Evolutionary conservation across 1,140 invertebrate species (phyloP), one percentile per base, ranked within the genome.

Genomic region (Brachionus asplanchnoidis): DNA sequence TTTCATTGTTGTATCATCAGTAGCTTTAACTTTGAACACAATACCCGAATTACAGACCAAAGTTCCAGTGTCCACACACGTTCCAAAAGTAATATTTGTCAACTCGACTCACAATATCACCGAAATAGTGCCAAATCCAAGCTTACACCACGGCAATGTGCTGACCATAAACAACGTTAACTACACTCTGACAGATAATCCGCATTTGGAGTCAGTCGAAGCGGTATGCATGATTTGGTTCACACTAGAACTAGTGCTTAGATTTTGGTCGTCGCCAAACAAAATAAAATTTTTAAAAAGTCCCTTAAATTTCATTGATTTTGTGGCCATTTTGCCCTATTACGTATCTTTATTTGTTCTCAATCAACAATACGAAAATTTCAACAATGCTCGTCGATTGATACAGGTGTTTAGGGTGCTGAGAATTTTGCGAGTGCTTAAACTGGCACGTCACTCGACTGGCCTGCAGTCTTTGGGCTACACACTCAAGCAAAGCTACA

Each of bases 231-330:
- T 90, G 83, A 88, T 88, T 77, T 90, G 96, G 97, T 98, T 98
- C 92, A 97, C 96, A 88, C 97, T 97, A 92, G 97, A 99, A 92
- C 93, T 99, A 90, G 93, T 97, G 90, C 95, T 99, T 90, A 94
- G 97, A 91, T 98, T 99, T 92, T 93, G 97, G 89, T 95, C 96
- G 88, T 99, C 96, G 93, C 97, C 97, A 89, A 96, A 95, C 90
- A 98, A 98, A 92, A 92, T 97, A 88, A 95, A 95, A 91, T 98
- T 98, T 93, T 96, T 97, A 92, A 95, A 96, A 91, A 97, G 98
- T 93, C 95, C 99, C 91, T 98, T 99, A 95, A 99, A 99, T 92
- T 94, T 97, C 91, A 99, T 99, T 91, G 97, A 99, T 91, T 97
- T 99, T 91, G 87, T 90, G 92, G 97, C 97, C 90, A 99, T 99